Evolutionary conservation across 1,140 invertebrate genomes (phyloP).

Genomic region (Mycetomoellerius zeteki): DNA sequence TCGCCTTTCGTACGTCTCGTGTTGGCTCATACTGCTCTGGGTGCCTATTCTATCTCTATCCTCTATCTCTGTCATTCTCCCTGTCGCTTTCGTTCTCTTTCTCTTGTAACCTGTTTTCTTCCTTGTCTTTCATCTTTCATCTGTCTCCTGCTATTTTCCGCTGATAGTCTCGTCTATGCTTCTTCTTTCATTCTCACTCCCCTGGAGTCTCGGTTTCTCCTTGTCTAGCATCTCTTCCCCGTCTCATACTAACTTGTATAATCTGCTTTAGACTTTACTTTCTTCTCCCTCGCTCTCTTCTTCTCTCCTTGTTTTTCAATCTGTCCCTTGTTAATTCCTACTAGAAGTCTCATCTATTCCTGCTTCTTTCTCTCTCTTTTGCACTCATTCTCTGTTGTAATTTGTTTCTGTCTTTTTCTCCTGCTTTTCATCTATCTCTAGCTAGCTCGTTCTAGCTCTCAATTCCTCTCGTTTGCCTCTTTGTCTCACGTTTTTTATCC

Average conservation of each 20-base stretch:
- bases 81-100: slow-evolving; percentile 3
- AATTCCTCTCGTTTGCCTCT: slow-evolving; percentile 10
- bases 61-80: slow-evolving; percentile 1
- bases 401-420: slow-evolving; percentile 19
- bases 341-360: slow-evolving; percentile 24
- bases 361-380: slow-evolving; percentile 2
- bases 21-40: background rate
- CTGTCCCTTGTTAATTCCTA: slow-evolving; percentile 35
- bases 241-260: slow-evolving; percentile 32
- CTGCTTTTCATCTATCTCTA: slow-evolving; percentile 25
- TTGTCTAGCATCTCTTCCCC: slow-evolving; percentile 13
- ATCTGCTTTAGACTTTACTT: background rate
- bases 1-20: slow-evolving; percentile 42
- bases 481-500: slow-evolving; percentile 19
- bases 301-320: slow-evolving; percentile 26
- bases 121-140: slow-evolving; percentile 28
- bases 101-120: background rate
- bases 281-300: slow-evolving; percentile 6
- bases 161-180: slow-evolving; percentile 6
- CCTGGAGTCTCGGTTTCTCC: slow-evolving; percentile 2
- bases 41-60: background rate
- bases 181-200: slow-evolving; percentile 15
- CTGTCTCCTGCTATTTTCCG: background rate
- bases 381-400: background rate
- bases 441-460: background rate